phyloP scores from a whole-genome alignment of 2,113 vertebrate species.

The Merops nubicus region DNA sequence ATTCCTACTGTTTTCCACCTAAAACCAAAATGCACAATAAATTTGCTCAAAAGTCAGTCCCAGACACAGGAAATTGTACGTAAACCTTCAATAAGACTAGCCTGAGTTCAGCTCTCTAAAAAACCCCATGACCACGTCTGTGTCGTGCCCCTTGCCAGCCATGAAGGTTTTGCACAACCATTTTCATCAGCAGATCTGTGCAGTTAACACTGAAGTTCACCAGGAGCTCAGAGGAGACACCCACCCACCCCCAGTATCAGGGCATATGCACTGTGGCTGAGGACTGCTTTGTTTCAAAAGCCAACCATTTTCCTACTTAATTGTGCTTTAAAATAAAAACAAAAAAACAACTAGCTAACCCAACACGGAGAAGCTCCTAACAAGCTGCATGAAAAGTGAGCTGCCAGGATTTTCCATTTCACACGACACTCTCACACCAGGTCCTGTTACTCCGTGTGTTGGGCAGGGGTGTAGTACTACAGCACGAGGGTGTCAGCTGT shows the following conservation, averaged over 20 bases:
- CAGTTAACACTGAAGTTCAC: background rate
- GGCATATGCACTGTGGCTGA: background rate
- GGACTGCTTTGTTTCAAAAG: slow-evolving; percentile 15
- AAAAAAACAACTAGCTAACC: background rate
- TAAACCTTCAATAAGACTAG: background rate
- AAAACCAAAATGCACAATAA: background rate
- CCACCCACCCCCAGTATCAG: background rate
- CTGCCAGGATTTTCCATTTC: background rate
- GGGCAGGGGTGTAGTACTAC: slow-evolving; percentile 10
- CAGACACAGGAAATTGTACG: background rate
- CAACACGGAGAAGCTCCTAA: slow-evolving; percentile 22
- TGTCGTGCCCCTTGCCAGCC: background rate
- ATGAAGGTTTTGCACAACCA: background rate
- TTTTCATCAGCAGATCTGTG: background rate
- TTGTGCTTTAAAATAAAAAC: background rate
- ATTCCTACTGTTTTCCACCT: background rate
- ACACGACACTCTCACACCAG: background rate
- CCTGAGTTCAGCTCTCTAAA: background rate
- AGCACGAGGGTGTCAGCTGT: slow-evolving; percentile 30
- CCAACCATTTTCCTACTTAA: background rate
- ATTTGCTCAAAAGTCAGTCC: background rate
- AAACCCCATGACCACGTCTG: background rate
- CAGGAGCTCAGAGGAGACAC: background rate
- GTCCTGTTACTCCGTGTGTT: slow-evolving; percentile 9
- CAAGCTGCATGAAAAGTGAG: slow-evolving; percentile 20